Percentiles rank a stretch among this genome's conserved stretches.
Conservation (phyloP, 2,113 vertebrate species). For the Gobiocypris rarus region DNA sequence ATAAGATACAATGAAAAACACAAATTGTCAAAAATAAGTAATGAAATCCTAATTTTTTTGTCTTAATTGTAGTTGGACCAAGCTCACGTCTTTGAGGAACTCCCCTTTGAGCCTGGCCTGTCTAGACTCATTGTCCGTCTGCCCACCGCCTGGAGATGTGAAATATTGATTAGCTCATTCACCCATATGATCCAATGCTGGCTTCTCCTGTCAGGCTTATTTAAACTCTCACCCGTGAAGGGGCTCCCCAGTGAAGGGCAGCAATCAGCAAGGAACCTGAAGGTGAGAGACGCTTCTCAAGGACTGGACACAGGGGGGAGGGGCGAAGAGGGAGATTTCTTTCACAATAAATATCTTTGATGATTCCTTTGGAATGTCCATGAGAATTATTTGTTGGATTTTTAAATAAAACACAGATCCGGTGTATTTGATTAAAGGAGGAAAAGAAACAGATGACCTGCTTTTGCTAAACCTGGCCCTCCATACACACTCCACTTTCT, state of each 20-base stretch:
- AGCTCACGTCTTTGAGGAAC: constrained; percentile 15
- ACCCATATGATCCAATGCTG: constrained; percentile 68
- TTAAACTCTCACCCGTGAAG: constrained; percentile 67
- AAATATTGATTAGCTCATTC: constrained; percentile 80
- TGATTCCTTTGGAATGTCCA: background rate
- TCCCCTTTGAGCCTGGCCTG: background rate
- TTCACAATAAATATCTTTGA: background rate
- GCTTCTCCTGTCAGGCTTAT: constrained; percentile 73
- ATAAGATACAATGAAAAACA: constrained; percentile 10
- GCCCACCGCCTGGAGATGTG: constrained; percentile 65
- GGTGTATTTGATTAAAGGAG: background rate
- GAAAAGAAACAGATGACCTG: background rate
- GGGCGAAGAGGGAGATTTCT: background rate
- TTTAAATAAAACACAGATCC: background rate
- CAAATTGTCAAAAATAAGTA: background rate
- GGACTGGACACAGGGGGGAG: background rate
- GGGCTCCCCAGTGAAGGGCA: constrained; percentile 66
- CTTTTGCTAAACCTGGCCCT: background rate
- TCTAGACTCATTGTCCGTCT: constrained; percentile 61
- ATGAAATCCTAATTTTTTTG: constrained; percentile 5
- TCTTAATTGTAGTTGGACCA: background rate
- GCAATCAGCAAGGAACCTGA: constrained; percentile 38
- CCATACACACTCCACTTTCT: background rate
- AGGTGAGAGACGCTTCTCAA: constrained; percentile 4
- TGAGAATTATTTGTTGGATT: background rate